A percentile compares a stretch with the other conserved stretches of the same genome.
Evolutionary conservation across 1,140 invertebrate genomes (phyloP).

Genomic region (Habropoda laboriosa): DNA sequence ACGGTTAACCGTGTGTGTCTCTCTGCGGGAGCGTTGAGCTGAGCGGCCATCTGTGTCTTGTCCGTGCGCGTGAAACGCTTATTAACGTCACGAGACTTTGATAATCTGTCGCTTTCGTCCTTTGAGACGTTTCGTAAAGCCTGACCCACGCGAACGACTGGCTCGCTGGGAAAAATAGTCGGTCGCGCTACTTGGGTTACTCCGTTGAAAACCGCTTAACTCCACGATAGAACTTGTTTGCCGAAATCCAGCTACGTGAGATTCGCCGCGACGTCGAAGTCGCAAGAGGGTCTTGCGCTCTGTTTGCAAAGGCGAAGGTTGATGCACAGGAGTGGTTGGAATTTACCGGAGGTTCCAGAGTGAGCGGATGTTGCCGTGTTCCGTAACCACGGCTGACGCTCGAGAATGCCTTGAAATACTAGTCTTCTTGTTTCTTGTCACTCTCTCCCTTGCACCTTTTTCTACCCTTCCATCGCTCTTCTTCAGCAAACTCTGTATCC

Average conservation of each 20-base stretch:
- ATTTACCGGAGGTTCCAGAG: slow-evolving; percentile 58
- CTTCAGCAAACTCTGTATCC: no score
- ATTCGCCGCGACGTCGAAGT: slow-evolving; percentile 45
- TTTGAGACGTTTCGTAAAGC: not conserved
- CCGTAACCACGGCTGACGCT: slow-evolving; percentile 58
- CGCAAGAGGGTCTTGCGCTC: slow-evolving; percentile 47
- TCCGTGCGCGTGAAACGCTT: slow-evolving; percentile 41
- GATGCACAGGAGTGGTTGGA: slow-evolving; percentile 45
- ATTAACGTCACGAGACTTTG: slow-evolving; percentile 36
- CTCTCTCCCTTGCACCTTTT: not conserved
- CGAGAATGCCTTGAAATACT: slow-evolving; percentile 68
- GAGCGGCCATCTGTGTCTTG: slow-evolving; percentile 8
- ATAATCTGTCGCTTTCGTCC: not conserved
- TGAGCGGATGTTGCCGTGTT: slow-evolving; percentile 57
- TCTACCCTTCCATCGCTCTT: not conserved
- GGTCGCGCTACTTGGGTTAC: slow-evolving; percentile 15
- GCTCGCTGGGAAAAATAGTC: no score
- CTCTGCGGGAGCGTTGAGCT: not conserved
- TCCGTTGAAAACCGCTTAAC: slow-evolving; percentile 23
- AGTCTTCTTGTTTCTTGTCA: slow-evolving; percentile 34
- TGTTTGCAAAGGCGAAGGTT: slow-evolving; percentile 61
- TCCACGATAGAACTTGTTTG: slow-evolving; percentile 46
- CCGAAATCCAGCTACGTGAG: slow-evolving; percentile 32
- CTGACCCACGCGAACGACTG: no score
- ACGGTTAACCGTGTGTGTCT: slow-evolving; percentile 7